These are phyloP conservation scores for Ceyx margarethae DNA, from an alignment of 2,113 vertebrate genomes.

Conservation along the genomic window DNA sequence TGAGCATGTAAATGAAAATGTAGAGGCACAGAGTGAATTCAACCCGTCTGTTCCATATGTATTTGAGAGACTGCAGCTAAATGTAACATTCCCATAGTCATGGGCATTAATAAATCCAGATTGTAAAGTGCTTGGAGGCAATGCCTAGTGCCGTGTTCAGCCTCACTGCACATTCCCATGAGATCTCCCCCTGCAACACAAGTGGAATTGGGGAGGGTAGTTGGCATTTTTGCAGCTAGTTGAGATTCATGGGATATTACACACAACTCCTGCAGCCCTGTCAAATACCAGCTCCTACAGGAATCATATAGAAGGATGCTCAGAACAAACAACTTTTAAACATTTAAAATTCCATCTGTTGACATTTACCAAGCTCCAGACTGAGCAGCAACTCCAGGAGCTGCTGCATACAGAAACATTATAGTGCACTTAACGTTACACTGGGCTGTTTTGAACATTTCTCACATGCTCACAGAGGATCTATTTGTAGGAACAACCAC, in stretches of 20 bases:
- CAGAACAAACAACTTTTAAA: not conserved
- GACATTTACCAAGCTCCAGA: conserved; percentile 30
- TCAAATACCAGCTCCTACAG: conserved; percentile 50
- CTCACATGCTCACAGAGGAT: not conserved
- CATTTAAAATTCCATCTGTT: conserved; percentile 44
- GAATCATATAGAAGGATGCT: conserved; percentile 22
- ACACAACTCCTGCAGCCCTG: not conserved
- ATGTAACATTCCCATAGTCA: not conserved
- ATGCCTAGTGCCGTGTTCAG: conserved; percentile 7
- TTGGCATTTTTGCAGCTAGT: not conserved
- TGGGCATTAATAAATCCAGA: not conserved
- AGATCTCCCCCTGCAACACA: not conserved
- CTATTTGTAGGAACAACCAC: not conserved
- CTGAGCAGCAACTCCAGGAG: not conserved
- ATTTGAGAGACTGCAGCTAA: not conserved
- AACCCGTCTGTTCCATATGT: not conserved
- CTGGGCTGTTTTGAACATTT: not conserved
- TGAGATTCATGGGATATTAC: conserved; percentile 28
- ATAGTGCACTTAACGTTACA: not conserved
- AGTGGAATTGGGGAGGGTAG: not conserved
- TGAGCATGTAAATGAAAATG: not conserved
- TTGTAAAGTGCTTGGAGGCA: not conserved
- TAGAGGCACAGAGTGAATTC: not conserved
- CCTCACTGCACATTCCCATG: not conserved
- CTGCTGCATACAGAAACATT: conserved; percentile 2